These are phyloP conservation scores for Acanthisitta chloris DNA, from an alignment of 2,113 vertebrate genomes.

Conservation along the genomic window DNA sequence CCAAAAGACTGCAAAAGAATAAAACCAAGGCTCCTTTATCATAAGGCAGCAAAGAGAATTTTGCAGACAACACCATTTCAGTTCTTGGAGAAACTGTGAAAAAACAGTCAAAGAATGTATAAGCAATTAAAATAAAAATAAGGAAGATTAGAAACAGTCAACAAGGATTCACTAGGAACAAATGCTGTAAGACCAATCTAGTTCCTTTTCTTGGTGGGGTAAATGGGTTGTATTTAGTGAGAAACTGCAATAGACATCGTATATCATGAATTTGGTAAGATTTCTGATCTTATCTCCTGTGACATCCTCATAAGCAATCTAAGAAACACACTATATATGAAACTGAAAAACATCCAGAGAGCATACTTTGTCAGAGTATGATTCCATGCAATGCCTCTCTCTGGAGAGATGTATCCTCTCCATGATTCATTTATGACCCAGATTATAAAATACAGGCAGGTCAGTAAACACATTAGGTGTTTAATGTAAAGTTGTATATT, in stretches of 20 bases:
- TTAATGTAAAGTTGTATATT: neutral
- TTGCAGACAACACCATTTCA: neutral
- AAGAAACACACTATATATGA: neutral
- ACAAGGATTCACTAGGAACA: neutral
- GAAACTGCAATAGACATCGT: neutral
- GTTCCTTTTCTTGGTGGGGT: neutral
- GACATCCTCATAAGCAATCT: neutral
- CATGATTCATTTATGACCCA: neutral
- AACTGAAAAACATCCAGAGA: neutral
- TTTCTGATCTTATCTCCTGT: neutral
- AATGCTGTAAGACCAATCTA: neutral
- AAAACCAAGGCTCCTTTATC: neutral
- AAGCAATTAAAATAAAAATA: neutral
- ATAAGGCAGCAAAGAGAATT: neutral
- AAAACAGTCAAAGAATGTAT: neutral
- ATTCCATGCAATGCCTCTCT: neutral
- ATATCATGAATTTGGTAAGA: neutral
- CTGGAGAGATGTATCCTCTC: neutral
- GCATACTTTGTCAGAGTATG: rapidly evolving
- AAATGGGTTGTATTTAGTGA: neutral
- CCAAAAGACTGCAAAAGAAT: neutral
- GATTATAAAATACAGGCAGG: neutral
- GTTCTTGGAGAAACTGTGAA: neutral
- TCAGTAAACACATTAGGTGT: neutral
- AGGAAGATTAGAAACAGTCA: neutral